phyloP scores from a whole-genome alignment of 1,140 invertebrate genomes.

The Eueides isabella region DNA sequence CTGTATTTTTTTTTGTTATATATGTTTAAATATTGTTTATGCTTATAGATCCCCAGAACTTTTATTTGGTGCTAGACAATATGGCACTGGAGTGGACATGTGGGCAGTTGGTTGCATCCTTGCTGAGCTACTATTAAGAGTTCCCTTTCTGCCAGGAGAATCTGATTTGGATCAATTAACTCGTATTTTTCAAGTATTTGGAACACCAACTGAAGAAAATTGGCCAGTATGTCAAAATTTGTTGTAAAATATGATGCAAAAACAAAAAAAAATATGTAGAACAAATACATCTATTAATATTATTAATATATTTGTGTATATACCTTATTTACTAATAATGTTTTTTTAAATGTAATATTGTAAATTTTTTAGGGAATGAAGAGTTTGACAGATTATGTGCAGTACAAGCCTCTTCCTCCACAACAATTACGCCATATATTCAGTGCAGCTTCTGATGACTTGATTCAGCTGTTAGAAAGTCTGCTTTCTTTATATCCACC shows the following conservation, averaged over 20 bases:
- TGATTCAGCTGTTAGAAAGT: constrained; percentile 92
- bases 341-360: too few relatives aligned
- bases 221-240: constrained; percentile 87
- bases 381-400: constrained; percentile 94
- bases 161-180: constrained; percentile 98
- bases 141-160: constrained; percentile 97
- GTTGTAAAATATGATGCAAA: not conserved
- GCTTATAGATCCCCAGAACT: constrained; percentile 92
- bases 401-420: constrained; percentile 93
- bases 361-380: constrained; percentile 86
- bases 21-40: not conserved
- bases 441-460: constrained; percentile 96
- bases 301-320: not conserved
- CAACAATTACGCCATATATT: constrained; percentile 96
- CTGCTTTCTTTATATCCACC: constrained; percentile 94
- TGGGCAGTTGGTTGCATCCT: constrained; percentile 99
- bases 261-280: too few relatives aligned
- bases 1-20: not conserved
- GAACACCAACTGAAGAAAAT: constrained; percentile 95
- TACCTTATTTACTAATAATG: too few relatives aligned
- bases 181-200: constrained; percentile 95
- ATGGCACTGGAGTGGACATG: constrained; percentile 98
- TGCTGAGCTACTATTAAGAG: constrained; percentile 95
- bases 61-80: constrained; percentile 96
- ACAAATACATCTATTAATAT: too few relatives aligned